Evolutionary conservation across 2,113 vertebrate species (phyloP), one percentile per base, ranked within the genome.

Genomic region (Lepus americanus): DNA sequence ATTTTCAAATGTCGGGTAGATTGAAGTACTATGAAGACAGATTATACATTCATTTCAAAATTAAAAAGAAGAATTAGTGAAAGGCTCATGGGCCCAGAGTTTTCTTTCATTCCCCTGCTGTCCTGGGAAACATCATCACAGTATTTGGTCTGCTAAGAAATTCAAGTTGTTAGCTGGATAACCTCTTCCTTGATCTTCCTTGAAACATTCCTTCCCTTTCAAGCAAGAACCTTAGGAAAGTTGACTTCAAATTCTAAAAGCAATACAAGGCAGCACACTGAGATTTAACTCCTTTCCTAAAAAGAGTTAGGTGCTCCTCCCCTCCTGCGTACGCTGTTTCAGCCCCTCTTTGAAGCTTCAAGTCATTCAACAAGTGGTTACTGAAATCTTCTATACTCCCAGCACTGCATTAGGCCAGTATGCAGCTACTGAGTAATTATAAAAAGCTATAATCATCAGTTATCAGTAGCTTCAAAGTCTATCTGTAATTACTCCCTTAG

Each of bases 1-100:
- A 78, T 84, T 92, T 90, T 89, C 85, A 96, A 93, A 83, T 87
- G 36, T 16, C 69, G 9, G 7, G 17, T 73, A 88, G 55, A 85
- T 64, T 39, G 39, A n/a, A 61, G 77, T 55, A 92, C 80, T 51
- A 27, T 82, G 77, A 90, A 91, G 73, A 93, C 22, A 86, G 33
- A 67, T 90, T 90, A 85, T 64, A 92, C 95, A 90, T 96, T 95
- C 89, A 95, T 96, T 93, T 92, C 23, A 51, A 87, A 95, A 76
- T 96, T 94, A 87, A 89, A 84, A 72, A 92, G 73, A 8, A 53
- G 70, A 87, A 36, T 92, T 59, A 84, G 51, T 70, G 86, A 27
- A 72, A 87, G 69, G 25, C 70, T 87, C 55, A 64, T 22, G 23
- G 17, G 31, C 77, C 25, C 19, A 83, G 67, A 89, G 22, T 82